Evolutionary conservation across 2,797 vertebrate genomes (phyloP).

Genomic region (Hippopotamyrus pictus): DNA sequence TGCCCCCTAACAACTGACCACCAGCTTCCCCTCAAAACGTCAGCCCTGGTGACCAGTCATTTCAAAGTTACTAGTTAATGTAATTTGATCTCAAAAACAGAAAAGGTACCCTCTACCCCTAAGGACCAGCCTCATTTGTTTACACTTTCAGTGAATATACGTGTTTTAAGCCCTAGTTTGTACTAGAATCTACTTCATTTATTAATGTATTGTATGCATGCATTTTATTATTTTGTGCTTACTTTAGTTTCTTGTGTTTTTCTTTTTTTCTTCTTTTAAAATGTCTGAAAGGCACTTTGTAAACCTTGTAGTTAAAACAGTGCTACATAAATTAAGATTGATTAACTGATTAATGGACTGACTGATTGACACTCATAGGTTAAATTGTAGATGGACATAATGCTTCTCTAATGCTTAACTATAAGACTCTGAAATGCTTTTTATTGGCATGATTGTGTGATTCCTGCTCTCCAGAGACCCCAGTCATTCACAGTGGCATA

Average conservation of each 20-base stretch:
- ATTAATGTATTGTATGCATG: not conserved
- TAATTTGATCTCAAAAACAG: not conserved
- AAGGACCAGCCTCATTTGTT: not conserved
- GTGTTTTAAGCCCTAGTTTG: not conserved
- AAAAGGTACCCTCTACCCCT: not conserved
- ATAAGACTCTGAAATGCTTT: not conserved
- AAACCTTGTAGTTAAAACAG: not conserved
- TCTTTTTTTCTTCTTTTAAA: not conserved
- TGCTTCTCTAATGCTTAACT: not conserved
- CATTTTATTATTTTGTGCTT: not conserved
- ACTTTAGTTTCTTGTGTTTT: not conserved
- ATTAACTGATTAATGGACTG: not conserved
- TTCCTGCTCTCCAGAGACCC: constrained; percentile 54
- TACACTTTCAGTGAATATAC: not conserved
- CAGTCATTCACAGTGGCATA: constrained; percentile 78
- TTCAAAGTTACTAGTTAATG: not conserved
- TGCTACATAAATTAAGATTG: not conserved
- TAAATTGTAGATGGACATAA: not conserved
- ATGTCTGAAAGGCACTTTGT: not conserved
- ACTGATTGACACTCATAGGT: not conserved
- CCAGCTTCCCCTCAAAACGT: not conserved
- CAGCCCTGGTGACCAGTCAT: not conserved
- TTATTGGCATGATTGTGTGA: not conserved
- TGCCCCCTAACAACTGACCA: not conserved
- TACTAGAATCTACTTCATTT: not conserved